Percentiles rank a stretch among this genome's conserved stretches.
These are phyloP conservation scores for Bagarius yarrelli DNA, from an alignment of 2,113 vertebrate species.

Conservation along the genomic window DNA sequence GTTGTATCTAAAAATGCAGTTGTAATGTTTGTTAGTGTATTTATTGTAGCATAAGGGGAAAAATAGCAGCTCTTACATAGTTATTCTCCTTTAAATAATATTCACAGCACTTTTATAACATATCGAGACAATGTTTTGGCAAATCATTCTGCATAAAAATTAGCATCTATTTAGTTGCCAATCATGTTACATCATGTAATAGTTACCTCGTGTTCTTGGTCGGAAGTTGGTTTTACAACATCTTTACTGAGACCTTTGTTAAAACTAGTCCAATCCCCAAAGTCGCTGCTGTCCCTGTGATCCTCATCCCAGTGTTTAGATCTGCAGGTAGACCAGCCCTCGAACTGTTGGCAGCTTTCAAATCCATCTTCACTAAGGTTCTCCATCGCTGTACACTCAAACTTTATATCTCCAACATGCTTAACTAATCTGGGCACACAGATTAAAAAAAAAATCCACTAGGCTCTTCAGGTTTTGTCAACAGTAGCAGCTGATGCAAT, in stretches of 20 bases:
- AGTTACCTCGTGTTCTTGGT: constrained; percentile 31
- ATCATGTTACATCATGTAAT: neutral
- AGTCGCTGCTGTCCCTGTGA: neutral
- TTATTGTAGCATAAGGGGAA: neutral
- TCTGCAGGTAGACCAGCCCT: constrained; percentile 34
- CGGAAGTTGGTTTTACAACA: neutral
- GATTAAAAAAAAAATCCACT: neutral
- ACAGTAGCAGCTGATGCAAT: neutral
- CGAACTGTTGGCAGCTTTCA: constrained; percentile 31
- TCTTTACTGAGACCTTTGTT: constrained; percentile 17
- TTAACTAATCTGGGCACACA: neutral
- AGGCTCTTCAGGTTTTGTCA: neutral
- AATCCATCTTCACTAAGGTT: constrained; percentile 22
- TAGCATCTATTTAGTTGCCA: neutral
- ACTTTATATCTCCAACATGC: constrained; percentile 7
- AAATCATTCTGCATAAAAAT: neutral
- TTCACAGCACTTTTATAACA: neutral
- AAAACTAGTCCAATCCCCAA: constrained; percentile 39
- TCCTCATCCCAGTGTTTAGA: constrained; percentile 21
- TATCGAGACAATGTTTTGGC: neutral
- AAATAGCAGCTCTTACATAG: neutral
- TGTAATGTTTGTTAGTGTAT: neutral
- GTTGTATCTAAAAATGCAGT: neutral
- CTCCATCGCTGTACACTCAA: constrained; percentile 23
- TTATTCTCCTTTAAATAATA: neutral